These are phyloP conservation scores for Papilio aristodemus DNA, from an alignment of 1,140 invertebrate species.

Conservation along the genomic window DNA sequence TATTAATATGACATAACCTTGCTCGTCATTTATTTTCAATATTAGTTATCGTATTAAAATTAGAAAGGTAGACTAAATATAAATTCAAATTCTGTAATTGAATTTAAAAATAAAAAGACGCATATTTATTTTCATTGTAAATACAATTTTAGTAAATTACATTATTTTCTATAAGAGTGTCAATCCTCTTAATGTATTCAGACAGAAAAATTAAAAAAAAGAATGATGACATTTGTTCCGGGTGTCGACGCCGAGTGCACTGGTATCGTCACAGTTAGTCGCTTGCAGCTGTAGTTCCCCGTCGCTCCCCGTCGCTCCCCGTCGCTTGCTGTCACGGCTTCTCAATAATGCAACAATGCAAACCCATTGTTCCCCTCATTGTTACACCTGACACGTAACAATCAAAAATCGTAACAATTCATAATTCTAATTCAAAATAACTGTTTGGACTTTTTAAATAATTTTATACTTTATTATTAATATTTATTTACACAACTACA, in stretches of 20 bases:
- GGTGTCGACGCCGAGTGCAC: conserved; percentile 10
- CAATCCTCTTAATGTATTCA: background rate
- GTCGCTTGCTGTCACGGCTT: background rate
- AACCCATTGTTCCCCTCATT: conserved; percentile 10
- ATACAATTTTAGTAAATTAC: too few species aligned
- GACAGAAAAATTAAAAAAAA: background rate
- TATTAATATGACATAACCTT: too few species aligned
- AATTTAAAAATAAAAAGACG: too few species aligned
- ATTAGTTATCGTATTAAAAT: too few species aligned
- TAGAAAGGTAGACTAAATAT: too few species aligned
- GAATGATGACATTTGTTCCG: conserved; percentile 10
- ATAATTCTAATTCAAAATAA: background rate
- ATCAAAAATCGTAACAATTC: conserved; percentile 8
- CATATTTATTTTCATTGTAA: too few species aligned
- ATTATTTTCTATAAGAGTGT: background rate
- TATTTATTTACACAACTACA: background rate
- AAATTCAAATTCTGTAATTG: too few species aligned
- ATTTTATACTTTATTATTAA: too few species aligned
- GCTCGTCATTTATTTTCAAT: too few species aligned
- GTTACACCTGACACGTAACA: conserved; percentile 3
- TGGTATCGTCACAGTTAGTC: background rate
- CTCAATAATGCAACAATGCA: conserved; percentile 21
- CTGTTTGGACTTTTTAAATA: background rate
- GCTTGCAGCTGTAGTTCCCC: background rate
- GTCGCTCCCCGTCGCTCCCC: background rate